Evolutionary conservation across 2,888 invertebrate genomes (phyloP).

Genomic region (Ctena decussata): DNA sequence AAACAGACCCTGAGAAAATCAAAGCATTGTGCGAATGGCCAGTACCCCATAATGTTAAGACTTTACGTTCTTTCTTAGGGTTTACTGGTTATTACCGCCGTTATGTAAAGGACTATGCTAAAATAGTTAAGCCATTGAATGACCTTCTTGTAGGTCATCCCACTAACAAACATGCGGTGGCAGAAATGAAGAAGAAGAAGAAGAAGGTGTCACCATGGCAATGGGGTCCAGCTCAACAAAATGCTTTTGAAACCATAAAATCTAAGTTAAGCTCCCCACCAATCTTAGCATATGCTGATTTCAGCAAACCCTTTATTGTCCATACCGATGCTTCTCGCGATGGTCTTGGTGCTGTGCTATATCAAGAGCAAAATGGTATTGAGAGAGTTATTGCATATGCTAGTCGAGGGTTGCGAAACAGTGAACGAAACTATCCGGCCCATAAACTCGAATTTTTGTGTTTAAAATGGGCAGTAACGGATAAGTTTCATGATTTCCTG

Average conservation of each 20-base stretch:
- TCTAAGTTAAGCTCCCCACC: neutral
- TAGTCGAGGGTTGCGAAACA: neutral
- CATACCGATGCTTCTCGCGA: neutral
- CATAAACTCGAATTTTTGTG: neutral
- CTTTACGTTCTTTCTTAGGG: neutral
- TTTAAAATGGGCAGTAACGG: neutral
- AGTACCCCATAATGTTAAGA: neutral
- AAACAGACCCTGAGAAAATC: neutral
- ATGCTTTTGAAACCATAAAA: neutral
- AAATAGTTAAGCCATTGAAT: neutral
- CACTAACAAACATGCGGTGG: neutral
- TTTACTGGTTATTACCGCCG: neutral
- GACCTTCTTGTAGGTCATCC: neutral
- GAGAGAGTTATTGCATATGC: neutral
- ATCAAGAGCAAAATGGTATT: neutral
- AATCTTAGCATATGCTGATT: neutral
- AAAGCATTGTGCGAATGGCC: neutral
- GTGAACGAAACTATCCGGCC: neutral
- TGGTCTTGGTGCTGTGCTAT: neutral
- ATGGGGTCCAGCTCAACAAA: neutral
- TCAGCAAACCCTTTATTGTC: neutral
- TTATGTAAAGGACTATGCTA: neutral
- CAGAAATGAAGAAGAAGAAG: neutral
- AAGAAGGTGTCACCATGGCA: neutral
- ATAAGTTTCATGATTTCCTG: too few relatives aligned